Evolutionary conservation across 23 tunicate species (phyloP).

Genomic region (Styela clava): DNA sequence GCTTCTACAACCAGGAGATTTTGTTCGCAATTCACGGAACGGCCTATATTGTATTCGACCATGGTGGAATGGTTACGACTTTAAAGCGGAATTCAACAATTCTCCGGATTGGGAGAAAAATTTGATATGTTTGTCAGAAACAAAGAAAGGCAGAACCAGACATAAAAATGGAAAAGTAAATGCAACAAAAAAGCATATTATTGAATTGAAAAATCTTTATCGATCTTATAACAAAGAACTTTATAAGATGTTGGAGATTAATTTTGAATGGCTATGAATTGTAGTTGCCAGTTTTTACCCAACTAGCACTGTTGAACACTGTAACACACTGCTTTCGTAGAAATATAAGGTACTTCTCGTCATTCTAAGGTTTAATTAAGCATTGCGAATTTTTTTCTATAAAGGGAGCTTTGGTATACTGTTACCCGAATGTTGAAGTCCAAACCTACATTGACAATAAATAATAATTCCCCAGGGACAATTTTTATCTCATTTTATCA

Average conservation of each 20-base stretch:
- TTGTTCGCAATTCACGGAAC: constrained; percentile 15
- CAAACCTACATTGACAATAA: too few species aligned
- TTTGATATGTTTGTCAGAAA: neutral
- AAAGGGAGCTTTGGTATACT: too few species aligned
- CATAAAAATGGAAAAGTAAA: neutral
- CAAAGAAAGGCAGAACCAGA: constrained; percentile 7
- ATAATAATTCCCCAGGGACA: too few species aligned
- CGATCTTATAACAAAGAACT: neutral
- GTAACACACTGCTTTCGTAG: too few species aligned
- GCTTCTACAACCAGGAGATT: neutral
- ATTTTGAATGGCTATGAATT: neutral
- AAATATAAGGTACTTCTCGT: too few species aligned
- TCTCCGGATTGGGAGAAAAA: neutral
- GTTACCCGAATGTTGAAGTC: too few species aligned
- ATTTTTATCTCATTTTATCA: too few species aligned
- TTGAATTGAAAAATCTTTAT: neutral
- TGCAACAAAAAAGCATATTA: neutral
- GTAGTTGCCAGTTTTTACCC: too few species aligned
- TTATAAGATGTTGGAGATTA: neutral
- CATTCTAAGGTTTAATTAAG: too few species aligned
- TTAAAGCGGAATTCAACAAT: neutral
- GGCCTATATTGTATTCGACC: constrained; percentile 9
- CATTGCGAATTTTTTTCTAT: too few species aligned
- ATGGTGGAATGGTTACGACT: neutral
- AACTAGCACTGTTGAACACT: too few species aligned